Base-by-base conservation (phyloP, 37 sponge, comb jelly and placozoan genomes). In the Tethya wilhelma region DNA sequence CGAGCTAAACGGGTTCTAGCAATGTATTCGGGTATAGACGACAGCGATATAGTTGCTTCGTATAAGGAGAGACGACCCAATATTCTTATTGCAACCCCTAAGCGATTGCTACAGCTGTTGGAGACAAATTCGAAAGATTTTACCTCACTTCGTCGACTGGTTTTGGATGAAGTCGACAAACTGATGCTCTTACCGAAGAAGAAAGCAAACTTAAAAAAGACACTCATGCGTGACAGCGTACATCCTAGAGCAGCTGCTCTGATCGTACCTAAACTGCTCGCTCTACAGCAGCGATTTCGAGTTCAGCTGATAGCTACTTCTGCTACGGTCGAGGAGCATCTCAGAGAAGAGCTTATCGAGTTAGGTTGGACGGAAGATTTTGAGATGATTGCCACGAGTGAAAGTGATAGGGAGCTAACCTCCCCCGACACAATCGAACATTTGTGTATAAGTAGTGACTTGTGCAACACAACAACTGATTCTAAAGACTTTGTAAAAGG, bases 91-190 rank as follows among this genome's bases (percentile, higher is more conserved):
- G 81, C 57, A 9, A 90, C 91, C 38, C 86, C 86, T 9, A 90
- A 90, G 42, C 39, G 62, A 79, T 2, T 80, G 28, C 38, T 86
- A 29, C 46, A 80, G 44, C 11, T 59, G 5, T 19, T 80, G 9
- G 42, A 85, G 58, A 57, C 73, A 23, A 42, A 68, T 0, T 2
- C 25, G 4, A n/a, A 67, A 12, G 25, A 40, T 36, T 73, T 84
- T 56, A 4, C 5, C 17, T 30, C 44, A 57, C 36, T 90, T 30
- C 80, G 59, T 33, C 33, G 86, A 53, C 28, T 90, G 1, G 78
- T 90, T 5, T 45, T 90, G 44, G 91, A 90, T 64, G 91, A 90
- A 56, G 80, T 59, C 26, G 91, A 90, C 66, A 82, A 83, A 44
- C 55, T 85, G 32, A 25, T 90, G 42, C 74, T 44, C 22, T 60